Percentiles rank a stretch among this genome's conserved stretches.
phyloP scores from a whole-genome alignment of 2,888 invertebrate genomes.

The Torymus auratus region DNA sequence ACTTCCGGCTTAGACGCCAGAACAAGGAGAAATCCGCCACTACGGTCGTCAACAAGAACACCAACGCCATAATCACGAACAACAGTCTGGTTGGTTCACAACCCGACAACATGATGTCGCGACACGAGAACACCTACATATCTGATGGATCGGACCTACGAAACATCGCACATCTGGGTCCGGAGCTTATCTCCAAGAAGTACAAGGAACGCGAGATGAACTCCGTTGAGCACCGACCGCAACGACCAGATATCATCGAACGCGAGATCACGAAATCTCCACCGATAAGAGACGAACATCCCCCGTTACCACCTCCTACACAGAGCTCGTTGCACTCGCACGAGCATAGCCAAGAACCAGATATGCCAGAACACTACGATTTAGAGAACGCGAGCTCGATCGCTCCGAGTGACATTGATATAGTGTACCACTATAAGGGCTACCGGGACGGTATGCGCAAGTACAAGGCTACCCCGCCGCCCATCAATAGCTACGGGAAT shows the following conservation, averaged over 20 bases:
- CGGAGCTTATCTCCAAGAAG: constrained; percentile 92
- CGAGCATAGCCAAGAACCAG: constrained; percentile 85
- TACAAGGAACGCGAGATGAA: constrained; percentile 91
- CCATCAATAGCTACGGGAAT: constrained; percentile 86
- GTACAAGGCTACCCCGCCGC: constrained; percentile 92
- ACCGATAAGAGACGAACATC: constrained; percentile 87
- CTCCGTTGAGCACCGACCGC: constrained; percentile 84
- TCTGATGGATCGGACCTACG: constrained; percentile 83
- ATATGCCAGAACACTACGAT: constrained; percentile 95
- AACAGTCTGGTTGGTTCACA: constrained; percentile 84
- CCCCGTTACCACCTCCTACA: constrained; percentile 86
- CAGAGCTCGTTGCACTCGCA: constrained; percentile 85
- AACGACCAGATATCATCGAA: constrained; percentile 95
- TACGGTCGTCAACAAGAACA: constrained; percentile 86
- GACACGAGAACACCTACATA: constrained; percentile 82
- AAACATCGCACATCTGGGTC: constrained; percentile 87
- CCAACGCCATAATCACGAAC: constrained; percentile 85
- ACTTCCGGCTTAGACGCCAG: constrained; percentile 91
- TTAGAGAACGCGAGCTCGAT: constrained; percentile 98
- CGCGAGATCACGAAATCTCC: constrained; percentile 92
- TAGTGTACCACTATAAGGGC: constrained; percentile 97
- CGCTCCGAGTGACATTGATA: constrained; percentile 97
- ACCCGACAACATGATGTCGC: constrained; percentile 83
- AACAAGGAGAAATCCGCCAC: constrained; percentile 89
- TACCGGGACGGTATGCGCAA: constrained; percentile 93